Evolutionary conservation across 2,888 invertebrate genomes (phyloP), one percentile per base, ranked within the genome.

Genomic region (Leptinotarsa tumamoca): DNA sequence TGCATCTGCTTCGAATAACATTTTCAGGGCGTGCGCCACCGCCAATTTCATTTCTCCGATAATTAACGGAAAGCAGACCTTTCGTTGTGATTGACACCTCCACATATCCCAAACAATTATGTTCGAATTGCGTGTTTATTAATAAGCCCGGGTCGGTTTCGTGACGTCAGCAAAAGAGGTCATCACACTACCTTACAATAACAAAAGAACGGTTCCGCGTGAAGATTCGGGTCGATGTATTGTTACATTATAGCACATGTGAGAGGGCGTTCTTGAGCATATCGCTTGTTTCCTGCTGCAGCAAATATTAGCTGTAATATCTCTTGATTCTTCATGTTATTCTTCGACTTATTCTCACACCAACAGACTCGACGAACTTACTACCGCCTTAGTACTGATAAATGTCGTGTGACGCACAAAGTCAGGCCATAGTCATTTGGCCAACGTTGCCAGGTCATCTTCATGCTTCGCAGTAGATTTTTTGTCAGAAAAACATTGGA

Each of bases 91-190:
- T 74, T 70, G 70, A 74, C 70, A 72, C 72, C 73, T 61, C 70
- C 18, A 61, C 21, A 63, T 63, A 63, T 49, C 58, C 67, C 33
- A 70, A 67, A 71, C 70, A 71, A 72, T 76, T 73, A 72, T 56
- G 58, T 69, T 72, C 52, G 72, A 76, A 76, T 73, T 76, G 70
- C 56, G 67, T 52, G 67, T 69, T 54, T 76, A 76, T 76, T 70
- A 76, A 76, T 76, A 76, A 70, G 69, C 66, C 56, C 3, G 21
- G 51, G 66, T 15, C 56, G 43, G 49, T 27, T 70, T 58, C 14
- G n/a, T 76, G 75, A 76, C 75, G 75, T 72, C 68, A 75, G 72
- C 63, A 50, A 18, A 68, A 70, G 27, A 61, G 70, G 52, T 70
- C 70, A 70, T 56, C 58, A 43, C 51, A 70, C 70, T 70, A 63